phyloP scores from a whole-genome alignment of 2,888 invertebrate species.

The Actias luna region DNA sequence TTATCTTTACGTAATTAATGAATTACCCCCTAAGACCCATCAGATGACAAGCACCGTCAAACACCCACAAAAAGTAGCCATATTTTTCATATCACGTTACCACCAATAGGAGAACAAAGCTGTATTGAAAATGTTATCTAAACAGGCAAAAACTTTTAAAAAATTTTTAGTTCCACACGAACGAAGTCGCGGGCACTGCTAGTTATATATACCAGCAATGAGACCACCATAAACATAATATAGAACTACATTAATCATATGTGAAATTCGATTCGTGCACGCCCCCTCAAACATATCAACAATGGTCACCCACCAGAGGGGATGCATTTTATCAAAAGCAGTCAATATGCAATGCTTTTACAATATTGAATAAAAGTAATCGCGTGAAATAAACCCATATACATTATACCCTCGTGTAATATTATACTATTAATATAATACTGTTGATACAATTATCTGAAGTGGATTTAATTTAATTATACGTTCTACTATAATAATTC shows the following conservation, averaged over 20 bases:
- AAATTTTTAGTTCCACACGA: no score
- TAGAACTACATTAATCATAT: constrained; percentile 33
- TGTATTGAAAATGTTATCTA: no score
- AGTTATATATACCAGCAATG: neutral
- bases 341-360: constrained; percentile 33
- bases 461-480: constrained; percentile 2
- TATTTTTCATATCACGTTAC: no score
- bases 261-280: constrained; percentile 42
- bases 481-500: neutral
- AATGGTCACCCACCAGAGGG: constrained; percentile 25
- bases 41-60: no score
- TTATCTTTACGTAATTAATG: no score
- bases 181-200: neutral
- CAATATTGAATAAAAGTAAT: constrained; percentile 23
- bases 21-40: no score
- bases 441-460: neutral
- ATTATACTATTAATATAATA: constrained; percentile 19
- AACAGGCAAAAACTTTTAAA: no score
- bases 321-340: constrained; percentile 30
- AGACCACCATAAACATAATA: constrained; percentile 1
- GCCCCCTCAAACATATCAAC: constrained; percentile 24
- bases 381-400: constrained; percentile 33
- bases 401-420: constrained; percentile 29
- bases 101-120: no score
- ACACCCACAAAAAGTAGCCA: no score